Evolutionary conservation across 2,113 vertebrate species (phyloP), one percentile per base, ranked within the genome.

Genomic region (Hiodon tergisus): DNA sequence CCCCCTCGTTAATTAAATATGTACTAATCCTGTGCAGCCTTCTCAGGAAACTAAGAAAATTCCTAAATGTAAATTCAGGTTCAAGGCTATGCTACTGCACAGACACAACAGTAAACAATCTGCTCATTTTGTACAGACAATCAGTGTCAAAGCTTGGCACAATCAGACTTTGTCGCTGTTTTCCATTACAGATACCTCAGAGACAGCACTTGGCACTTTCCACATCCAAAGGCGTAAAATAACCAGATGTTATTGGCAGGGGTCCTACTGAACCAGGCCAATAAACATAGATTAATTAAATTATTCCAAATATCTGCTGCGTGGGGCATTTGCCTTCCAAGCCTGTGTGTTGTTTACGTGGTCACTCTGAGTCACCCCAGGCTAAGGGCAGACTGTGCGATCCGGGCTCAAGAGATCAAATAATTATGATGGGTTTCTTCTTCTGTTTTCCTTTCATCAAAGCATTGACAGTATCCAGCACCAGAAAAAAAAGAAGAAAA

Each of bases 401-500:
- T 63, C 52, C 13, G 4, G 50, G 14, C 6, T 67, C 46, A 67
- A 8, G 47, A 55, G n/a, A 6, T 58, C n/a, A 4, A 63, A 47
- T 9, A 11, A 55, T 72, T 10, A 11, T 58, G 62, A 71, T 58
- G 9, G 16, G 0, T 14, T 50, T 9, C 16, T 9, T 9, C 72
- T 17, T 59, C 47, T 47, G 47, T 14, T 68, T 63, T 14, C 3
- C 9, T 48, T 66, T 11, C 61, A 13, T 50, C 10, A 4, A 78
- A 31, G 67, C 76, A 85, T 85, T 81, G 82, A 84, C 65, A 78
- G 76, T 79, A 75, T 54, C 14, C 11, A 52, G 83, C 87, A 88
- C 77, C 81, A 70, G 87, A n/a, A n/a, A n/a, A n/a, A n/a, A n/a
- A n/a, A n/a, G 87, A 85, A 83, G 77, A 82, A 83, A 88, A 90